Base-by-base conservation (phyloP, 2,113 vertebrate genomes). In the Nothocercus nigrocapillus region DNA sequence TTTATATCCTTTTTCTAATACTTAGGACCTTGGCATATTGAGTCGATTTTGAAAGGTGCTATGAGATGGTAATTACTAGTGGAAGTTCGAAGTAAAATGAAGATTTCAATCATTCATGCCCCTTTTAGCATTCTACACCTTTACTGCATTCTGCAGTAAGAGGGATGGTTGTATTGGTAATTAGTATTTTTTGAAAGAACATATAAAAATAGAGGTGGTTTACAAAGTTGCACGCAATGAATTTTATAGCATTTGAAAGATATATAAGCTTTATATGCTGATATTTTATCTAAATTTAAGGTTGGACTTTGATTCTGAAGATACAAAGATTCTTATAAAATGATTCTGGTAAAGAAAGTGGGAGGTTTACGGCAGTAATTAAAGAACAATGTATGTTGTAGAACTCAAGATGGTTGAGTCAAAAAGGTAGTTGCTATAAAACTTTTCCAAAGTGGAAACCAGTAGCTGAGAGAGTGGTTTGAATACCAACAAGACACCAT, bases 81-180 rank as follows among this genome's bases (percentile, higher is more conserved):
- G 85, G 83, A 96, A 95, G 27, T 95, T 93, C 56, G 49, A 93
- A 78, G n/a, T 90, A 75, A 90, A 95, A 83, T 51, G 28, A 6
- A 82, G 90, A 8, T 83, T 72, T 70, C 82, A 78, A 3, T 79
- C 91, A 42, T 94, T 88, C 36, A 64, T n/a, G 8, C 36, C 36
- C 36, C 36, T 36, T 36, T 36, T 36, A 36, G 36, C 36, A 36
- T 36, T 36, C 36, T 36, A 8, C 36, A 36, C 36, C 36, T 36
- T 36, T 36, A 36, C 36, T 36, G 36, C 36, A 36, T 80, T 80
- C 38, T 54, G 38, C 49, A 34, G 77, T 85, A 92, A 91, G 70
- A 84, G 27, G 27, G 5, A 64, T 70, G 44, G 73, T 42, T 75
- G 32, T 82, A 68, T 30, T 79, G 22, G 30, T 81, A 90, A 75